Conservation (phyloP, 2,797 vertebrate species). For the Sternotherus odoratus region DNA sequence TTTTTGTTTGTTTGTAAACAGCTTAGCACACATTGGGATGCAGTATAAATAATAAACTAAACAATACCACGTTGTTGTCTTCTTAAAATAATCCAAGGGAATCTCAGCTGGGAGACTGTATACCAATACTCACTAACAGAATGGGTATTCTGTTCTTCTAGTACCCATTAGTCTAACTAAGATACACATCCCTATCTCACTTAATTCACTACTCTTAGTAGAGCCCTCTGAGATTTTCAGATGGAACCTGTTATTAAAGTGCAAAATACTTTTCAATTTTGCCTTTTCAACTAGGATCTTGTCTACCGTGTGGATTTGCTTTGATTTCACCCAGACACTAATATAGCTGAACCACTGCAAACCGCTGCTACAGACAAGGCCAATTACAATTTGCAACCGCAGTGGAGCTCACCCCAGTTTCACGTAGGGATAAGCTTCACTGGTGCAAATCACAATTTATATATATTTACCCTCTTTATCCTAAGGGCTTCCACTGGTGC, state of each 20-base stretch:
- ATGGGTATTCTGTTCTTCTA: neutral
- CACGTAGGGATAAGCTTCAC: neutral
- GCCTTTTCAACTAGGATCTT: neutral
- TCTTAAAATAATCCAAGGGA: neutral
- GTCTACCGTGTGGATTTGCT: neutral
- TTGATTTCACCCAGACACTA: neutral
- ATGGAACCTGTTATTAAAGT: neutral
- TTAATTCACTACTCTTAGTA: fast-evolving
- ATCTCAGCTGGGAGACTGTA: neutral
- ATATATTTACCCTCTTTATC: too few relatives aligned
- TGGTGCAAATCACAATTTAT: neutral
- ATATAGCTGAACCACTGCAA: neutral
- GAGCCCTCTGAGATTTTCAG: fast-evolving
- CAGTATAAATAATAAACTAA: neutral
- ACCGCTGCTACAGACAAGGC: fast-evolving
- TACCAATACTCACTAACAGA: fast-evolving
- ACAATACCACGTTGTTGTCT: fast-evolving
- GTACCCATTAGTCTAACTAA: neutral
- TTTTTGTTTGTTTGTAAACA: neutral
- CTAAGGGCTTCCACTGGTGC: fast-evolving
- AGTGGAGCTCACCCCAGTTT: neutral
- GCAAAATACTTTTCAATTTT: neutral
- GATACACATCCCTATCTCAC: fast-evolving
- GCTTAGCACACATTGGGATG: neutral
- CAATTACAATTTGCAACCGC: neutral